Base-by-base conservation (phyloP, 2,888 invertebrate species). In the Andrena camellia region DNA sequence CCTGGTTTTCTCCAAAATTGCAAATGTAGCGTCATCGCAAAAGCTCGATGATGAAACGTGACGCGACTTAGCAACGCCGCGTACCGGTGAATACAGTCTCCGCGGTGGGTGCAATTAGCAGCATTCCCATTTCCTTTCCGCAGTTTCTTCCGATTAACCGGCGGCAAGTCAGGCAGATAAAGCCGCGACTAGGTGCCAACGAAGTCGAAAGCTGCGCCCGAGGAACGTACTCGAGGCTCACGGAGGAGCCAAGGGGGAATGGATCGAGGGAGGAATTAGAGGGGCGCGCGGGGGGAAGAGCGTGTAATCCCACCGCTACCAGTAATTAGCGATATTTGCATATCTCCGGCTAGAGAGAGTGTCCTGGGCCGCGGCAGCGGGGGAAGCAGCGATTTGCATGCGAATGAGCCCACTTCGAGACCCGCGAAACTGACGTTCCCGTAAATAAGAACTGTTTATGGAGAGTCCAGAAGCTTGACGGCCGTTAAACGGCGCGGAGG, bases 271-370 rank as follows among this genome's bases (percentile, higher is more conserved):
- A 67, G 64, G 64, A 63, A 70, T 72, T 66, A 66, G 60, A 83
- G 70, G 67, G 50, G 66, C 17, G 42, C 17, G 57, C 71, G 59
- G 67, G 67, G 69, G 77, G 60, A 81, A 82, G 86, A 86, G 88
- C 87, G 86, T 91, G 93, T 90, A 92, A 93, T 92, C 86, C 90
- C 79, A 89, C 84, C 86, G 90, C 88, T 91, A 90, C 91, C 89
- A 89, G 92, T 92, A 93, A 93, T 93, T 93, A 93, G 93, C 90
- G 90, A 87, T 88, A 93, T 93, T 93, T 93, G 93, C 93, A 93
- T 93, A 93, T 92, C 92, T 92, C 90, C 78, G 23, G 84, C 85
- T 84, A 88, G 86, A 87, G 88, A 87, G 78, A 77, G 50, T 75
- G 80, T 77, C 79, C 77, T 73, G 62, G 69, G 76, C 57, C 60